Conservation (phyloP, 2,797 vertebrate species). For the Centropyge bicolor region DNA sequence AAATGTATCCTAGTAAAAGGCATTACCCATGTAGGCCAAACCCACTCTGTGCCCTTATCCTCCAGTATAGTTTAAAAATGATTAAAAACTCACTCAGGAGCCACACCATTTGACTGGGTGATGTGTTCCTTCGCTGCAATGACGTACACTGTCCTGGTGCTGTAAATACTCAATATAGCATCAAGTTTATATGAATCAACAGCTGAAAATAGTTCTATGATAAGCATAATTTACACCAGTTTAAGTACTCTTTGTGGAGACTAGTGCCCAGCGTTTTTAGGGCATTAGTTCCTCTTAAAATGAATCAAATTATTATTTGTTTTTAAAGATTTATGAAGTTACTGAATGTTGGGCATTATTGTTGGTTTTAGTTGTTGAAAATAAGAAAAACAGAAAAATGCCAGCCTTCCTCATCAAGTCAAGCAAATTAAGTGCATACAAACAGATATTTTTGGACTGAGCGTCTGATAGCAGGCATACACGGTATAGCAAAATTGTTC, state of each 20-base stretch:
- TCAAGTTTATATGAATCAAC: neutral
- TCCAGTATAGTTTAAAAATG: neutral
- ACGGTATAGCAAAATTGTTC: neutral
- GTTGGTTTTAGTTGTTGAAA: neutral
- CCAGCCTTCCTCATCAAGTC: neutral
- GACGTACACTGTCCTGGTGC: neutral
- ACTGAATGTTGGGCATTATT: neutral
- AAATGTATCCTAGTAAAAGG: neutral
- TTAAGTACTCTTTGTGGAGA: neutral
- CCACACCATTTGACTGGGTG: neutral
- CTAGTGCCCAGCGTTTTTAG: neutral
- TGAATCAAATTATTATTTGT: neutral
- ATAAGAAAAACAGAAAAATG: neutral
- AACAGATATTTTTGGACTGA: neutral
- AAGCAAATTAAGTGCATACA: constrained; percentile 8
- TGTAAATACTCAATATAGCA: neutral
- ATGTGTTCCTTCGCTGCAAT: neutral
- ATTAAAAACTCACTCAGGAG: neutral
- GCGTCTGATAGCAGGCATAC: constrained; percentile 4
- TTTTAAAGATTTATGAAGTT: neutral
- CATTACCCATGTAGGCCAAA: neutral
- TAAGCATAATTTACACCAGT: neutral
- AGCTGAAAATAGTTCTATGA: neutral
- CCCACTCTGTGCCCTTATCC: neutral
- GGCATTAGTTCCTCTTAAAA: neutral